Base-by-base conservation (phyloP, 2,888 invertebrate species). In the Diarsia rubi region DNA sequence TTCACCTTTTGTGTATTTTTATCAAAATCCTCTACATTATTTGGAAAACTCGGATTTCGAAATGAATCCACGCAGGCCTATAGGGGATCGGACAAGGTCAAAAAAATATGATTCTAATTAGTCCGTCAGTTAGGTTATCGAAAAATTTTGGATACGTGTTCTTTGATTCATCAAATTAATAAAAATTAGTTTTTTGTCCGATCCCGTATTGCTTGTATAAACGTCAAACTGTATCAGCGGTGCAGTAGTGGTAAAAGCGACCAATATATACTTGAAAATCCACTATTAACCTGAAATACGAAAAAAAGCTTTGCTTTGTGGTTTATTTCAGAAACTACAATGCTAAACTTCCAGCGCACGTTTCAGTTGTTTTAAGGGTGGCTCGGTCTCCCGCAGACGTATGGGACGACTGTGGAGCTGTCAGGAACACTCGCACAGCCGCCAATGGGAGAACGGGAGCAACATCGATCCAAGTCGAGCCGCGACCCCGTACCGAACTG, bases 341-440 rank as follows among this genome's bases (percentile, higher is more conserved):
- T n/a, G 6, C 4, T 45, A 19, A n/a, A 47, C 60, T 37, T 64
- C 16, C 27, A 65, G 59, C 19, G n/a, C 27, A 37, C 59, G n/a
- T 37, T 77, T 47, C 66, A 59, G 27, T 75, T 47, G 14, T 64
- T 81, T 65, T 9, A 31, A 42, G 73, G 73, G 67, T 59, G 59
- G 31, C 45, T 45, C 27, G 57, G 14, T 42, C 62, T 42, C 62
- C n/a, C 62, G 44, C 45, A 52, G 24, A 21, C 62, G 21, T n/a
- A n/a, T 69, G 54, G 31, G 47, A 70, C 66, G 65, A 57, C 72
- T 37, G 57, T 47, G 71, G 54, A 45, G 68, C 85, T 87, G 88
- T 88, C 87, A 85, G 70, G 49, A 79, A 80, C 87, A 87, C 64
- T 52, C 75, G 59, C 49, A 8, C 49, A n/a, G 11, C 78, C 73